Evolutionary conservation across 2,113 vertebrate genomes (phyloP), one percentile per base, ranked within the genome.

Genomic region (Sebastes fasciatus): DNA sequence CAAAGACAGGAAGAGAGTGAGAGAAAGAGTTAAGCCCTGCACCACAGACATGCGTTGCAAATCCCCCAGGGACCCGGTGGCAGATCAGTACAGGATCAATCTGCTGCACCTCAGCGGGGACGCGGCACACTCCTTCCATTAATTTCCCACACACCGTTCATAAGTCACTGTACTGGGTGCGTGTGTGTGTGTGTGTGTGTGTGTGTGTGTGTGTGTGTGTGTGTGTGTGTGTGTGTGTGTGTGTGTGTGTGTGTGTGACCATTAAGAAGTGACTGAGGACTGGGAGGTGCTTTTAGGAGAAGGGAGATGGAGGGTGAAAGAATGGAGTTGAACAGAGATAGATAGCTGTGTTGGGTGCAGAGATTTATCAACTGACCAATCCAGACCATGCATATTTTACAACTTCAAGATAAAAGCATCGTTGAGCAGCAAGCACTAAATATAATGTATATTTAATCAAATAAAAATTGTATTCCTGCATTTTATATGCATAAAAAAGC

Each of bases 81-180:
- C 83, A 87, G 86, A 91, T 93, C 89, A 88, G 89, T 84, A 87
- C 82, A 89, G 87, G 88, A 92, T 94, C 90, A 93, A 92, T 89
- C 75, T 90, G 79, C 86, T 87, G 86, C 85, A 86, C 85, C 84
- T 89, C 88, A 91, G 88, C 87, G 84, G 87, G 86, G 67, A 86
- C 55, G 40, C 86, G 71, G 79, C 73, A 58, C 84, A 83, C 74
- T 78, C 74, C 74, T 79, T 81, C 62, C 84, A 92, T 85, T 40
- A 13, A 60, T 13, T 60, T 85, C 82, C 74, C 80, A 79, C 85
- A 91, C 85, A 80, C 62, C 5, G 13, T 14, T 80, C 81, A 72
- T 43, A 57, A 66, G 82, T 40, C 46, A 62, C 54, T 42, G 65
- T 66, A 60, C 58, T 60, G 43, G 48, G 63, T 67, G 52, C 68